These are phyloP conservation scores for Gorsachius magnificus DNA, from an alignment of 2,797 vertebrate species.

Conservation along the genomic window DNA sequence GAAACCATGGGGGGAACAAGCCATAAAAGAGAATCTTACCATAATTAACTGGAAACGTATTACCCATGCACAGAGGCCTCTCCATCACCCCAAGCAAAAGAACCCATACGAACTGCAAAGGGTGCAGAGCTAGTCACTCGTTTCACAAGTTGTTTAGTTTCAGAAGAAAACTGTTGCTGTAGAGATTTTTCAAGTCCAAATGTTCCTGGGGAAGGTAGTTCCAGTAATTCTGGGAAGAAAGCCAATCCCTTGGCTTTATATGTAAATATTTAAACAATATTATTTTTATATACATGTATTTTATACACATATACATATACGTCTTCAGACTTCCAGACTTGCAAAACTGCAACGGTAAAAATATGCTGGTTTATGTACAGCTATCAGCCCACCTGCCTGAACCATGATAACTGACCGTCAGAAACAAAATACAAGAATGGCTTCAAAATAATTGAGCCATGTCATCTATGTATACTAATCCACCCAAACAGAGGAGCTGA, in stretches of 20 bases:
- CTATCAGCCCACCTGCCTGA: background rate
- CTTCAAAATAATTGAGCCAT: background rate
- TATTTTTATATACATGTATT: slow-evolving; percentile 68
- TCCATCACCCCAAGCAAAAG: background rate
- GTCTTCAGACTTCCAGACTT: slow-evolving; percentile 49
- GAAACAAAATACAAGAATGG: background rate
- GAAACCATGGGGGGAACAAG: background rate
- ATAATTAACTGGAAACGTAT: background rate
- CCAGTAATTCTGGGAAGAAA: slow-evolving; percentile 81
- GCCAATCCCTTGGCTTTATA: slow-evolving; percentile 76
- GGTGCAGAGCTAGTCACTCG: slow-evolving; percentile 49
- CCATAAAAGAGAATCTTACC: background rate
- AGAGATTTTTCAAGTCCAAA: slow-evolving; percentile 81
- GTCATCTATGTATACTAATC: background rate
- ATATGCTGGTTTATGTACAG: background rate
- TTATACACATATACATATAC: slow-evolving; percentile 61
- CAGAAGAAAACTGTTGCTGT: slow-evolving; percentile 71
- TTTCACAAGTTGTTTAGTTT: slow-evolving; percentile 74
- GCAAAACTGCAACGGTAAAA: slow-evolving; percentile 47
- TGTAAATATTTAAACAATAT: slow-evolving; percentile 84
- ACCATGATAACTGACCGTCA: background rate
- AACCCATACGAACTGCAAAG: slow-evolving; percentile 12
- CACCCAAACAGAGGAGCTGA: background rate
- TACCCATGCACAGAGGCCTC: background rate
- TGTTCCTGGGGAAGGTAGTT: slow-evolving; percentile 81